Evolutionary conservation across 2,797 vertebrate genomes (phyloP).

Genomic region (Odontamblyopus rebecca): DNA sequence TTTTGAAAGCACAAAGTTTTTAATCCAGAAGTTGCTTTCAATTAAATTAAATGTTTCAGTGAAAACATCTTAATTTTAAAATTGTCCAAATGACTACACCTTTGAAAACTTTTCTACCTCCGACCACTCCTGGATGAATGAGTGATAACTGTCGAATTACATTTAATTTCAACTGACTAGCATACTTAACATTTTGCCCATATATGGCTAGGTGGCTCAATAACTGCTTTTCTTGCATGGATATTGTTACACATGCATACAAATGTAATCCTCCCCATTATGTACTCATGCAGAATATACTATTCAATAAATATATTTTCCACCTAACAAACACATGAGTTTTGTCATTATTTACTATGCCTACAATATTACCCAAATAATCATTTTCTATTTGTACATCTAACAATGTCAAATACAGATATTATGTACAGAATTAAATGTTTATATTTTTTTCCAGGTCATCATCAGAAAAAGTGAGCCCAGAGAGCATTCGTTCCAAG

Average conservation of each 20-base stretch:
- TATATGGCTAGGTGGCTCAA: not conserved
- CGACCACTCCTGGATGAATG: no score
- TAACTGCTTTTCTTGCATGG: not conserved
- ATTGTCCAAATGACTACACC: no score
- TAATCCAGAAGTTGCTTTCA: no score
- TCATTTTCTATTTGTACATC: not conserved
- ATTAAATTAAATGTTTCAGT: no score
- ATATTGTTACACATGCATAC: not conserved
- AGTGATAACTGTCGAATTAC: no score
- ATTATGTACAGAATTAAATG: not conserved
- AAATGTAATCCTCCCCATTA: not conserved
- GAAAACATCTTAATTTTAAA: no score
- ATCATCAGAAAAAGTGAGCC: constrained; percentile 96
- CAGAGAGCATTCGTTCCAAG: constrained; percentile 86
- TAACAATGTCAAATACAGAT: not conserved
- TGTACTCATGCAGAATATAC: not conserved
- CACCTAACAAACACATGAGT: not conserved
- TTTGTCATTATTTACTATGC: constrained; percentile 8
- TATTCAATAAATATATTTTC: not conserved
- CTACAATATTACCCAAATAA: not conserved
- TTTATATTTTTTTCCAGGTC: constrained; percentile 73
- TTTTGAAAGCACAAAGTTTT: no score
- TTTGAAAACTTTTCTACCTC: no score
- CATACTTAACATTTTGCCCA: not conserved
- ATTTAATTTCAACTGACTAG: not conserved